Evolutionary conservation across 2,888 invertebrate species (phyloP).

Genomic region (Salticus scenicus): DNA sequence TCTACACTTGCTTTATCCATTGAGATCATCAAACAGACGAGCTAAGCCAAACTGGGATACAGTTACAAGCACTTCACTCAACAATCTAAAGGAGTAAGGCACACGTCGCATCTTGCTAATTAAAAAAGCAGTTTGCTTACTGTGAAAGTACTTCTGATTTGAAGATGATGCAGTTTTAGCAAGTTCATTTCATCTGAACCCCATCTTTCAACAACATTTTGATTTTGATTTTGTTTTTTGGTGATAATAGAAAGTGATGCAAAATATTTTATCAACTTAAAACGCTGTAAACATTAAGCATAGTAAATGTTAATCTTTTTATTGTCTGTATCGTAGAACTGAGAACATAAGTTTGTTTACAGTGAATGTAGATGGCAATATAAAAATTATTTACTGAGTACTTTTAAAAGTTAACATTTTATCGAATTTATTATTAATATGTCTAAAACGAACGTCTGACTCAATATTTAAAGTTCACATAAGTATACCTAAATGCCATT

Average conservation of each 20-base stretch:
- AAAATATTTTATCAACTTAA: too few relatives aligned
- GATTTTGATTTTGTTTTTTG: background rate
- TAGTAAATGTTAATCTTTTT: too few relatives aligned
- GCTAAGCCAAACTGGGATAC: background rate
- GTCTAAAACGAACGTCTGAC: too few relatives aligned
- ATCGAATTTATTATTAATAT: too few relatives aligned
- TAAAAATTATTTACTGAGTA: too few relatives aligned
- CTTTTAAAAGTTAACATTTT: too few relatives aligned
- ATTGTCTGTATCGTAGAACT: too few relatives aligned
- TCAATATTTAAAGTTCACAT: too few relatives aligned
- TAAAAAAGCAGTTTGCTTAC: background rate
- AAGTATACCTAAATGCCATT: too few relatives aligned
- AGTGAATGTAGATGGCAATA: too few relatives aligned
- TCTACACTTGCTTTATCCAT: background rate
- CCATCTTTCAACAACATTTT: background rate
- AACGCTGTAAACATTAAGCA: too few relatives aligned
- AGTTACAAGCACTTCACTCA: constrained; percentile 2
- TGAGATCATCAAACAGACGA: background rate
- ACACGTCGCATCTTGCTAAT: background rate
- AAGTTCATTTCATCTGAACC: background rate
- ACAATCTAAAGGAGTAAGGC: background rate
- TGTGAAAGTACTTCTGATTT: background rate
- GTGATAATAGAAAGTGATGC: background rate
- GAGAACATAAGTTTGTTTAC: too few relatives aligned
- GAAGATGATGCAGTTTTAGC: background rate